Evolutionary conservation across 2,888 invertebrate genomes (phyloP).

Genomic region (Serripes groenlandicus): DNA sequence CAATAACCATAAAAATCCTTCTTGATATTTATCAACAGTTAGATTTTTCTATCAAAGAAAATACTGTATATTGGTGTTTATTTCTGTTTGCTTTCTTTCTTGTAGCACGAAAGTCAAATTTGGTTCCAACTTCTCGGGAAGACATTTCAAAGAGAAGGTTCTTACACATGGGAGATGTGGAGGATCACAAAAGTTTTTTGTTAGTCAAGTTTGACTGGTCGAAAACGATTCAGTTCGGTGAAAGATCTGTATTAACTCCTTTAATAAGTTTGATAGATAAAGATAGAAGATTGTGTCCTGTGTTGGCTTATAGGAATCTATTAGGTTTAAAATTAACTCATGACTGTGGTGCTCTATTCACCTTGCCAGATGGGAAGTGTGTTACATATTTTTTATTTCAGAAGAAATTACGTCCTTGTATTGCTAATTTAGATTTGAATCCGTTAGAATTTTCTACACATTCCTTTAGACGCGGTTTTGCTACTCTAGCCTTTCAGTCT

Average conservation of each 20-base stretch:
- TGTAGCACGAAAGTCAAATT: not conserved
- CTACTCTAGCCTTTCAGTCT: conserved; percentile 15
- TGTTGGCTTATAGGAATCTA: not conserved
- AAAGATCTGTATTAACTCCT: not conserved
- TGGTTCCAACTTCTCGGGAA: not conserved
- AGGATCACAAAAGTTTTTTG: not conserved
- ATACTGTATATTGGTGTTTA: not conserved
- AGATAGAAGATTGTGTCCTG: not conserved
- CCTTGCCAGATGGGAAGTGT: not conserved
- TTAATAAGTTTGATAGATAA: conserved; percentile 3
- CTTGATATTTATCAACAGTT: not conserved
- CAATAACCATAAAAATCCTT: not conserved
- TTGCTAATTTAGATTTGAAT: too few species aligned
- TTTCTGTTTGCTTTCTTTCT: conserved; percentile 1
- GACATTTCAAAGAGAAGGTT: not conserved
- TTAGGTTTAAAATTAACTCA: not conserved
- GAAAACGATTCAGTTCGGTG: not conserved
- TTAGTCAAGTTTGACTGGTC: not conserved
- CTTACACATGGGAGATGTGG: not conserved
- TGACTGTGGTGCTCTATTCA: not conserved
- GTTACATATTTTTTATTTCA: conserved; percentile 17
- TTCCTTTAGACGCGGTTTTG: conserved; percentile 25
- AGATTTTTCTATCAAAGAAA: not conserved
- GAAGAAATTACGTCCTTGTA: not conserved
- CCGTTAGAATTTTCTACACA: too few species aligned